These are phyloP conservation scores for Steinernema feltiae DNA, from an alignment of 1,140 invertebrate genomes.

Conservation along the genomic window DNA sequence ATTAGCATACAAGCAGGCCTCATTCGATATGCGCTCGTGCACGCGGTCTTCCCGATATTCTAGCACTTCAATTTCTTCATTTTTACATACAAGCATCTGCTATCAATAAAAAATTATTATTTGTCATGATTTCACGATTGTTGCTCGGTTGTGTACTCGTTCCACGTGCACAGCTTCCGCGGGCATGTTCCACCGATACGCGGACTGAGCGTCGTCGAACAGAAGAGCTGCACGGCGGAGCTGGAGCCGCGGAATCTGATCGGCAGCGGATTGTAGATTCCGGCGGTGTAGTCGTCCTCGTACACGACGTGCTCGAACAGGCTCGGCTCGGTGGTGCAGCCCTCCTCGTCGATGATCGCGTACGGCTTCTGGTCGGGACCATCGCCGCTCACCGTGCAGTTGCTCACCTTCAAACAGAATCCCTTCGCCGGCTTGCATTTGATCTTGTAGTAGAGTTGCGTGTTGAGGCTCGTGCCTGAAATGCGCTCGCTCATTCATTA, in stretches of 20 bases:
- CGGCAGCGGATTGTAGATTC: conserved; percentile 36
- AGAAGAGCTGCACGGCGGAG: conserved; percentile 23
- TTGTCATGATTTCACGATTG: neutral
- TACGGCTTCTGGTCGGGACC: conserved; percentile 21
- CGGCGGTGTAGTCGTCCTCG: conserved; percentile 31
- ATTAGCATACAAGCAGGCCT: conserved; percentile 2
- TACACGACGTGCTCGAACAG: conserved; percentile 35
- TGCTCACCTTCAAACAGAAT: conserved; percentile 31
- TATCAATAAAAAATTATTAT: neutral
- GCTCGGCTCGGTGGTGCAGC: conserved; percentile 28
- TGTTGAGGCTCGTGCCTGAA: conserved; percentile 27
- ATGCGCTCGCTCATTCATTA: neutral
- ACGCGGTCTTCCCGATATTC: neutral
- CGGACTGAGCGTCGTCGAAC: conserved; percentile 24
- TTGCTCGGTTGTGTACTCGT: conserved; percentile 1
- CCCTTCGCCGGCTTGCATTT: conserved; percentile 27
- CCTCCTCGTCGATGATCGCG: conserved; percentile 27
- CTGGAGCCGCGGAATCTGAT: conserved; percentile 35
- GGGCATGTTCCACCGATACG: conserved; percentile 3
- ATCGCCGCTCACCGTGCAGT: conserved; percentile 33
- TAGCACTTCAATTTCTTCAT: too few relatives aligned
- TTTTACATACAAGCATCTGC: too few relatives aligned
- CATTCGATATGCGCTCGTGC: neutral
- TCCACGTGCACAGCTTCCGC: conserved; percentile 28
- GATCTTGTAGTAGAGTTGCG: conserved; percentile 35